Percentiles rank a stretch among this genome's conserved stretches.
These are phyloP conservation scores for Sericinus montela DNA, from an alignment of 2,888 invertebrate species.

Conservation along the genomic window DNA sequence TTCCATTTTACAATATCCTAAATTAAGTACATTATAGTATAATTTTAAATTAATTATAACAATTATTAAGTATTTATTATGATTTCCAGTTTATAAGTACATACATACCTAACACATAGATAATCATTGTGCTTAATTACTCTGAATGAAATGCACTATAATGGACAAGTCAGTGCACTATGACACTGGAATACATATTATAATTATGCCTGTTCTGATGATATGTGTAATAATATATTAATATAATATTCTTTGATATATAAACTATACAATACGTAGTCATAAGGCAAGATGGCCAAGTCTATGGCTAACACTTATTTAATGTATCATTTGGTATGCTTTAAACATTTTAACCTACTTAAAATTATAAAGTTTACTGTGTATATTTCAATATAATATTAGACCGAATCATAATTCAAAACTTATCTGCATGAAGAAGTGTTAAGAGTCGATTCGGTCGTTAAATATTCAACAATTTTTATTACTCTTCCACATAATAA, in stretches of 20 bases:
- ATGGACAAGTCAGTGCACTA: constrained; percentile 57
- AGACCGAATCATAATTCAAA: constrained; percentile 51
- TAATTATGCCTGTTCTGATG: constrained; percentile 37
- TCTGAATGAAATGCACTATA: constrained; percentile 73
- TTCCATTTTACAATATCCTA: constrained; percentile 70
- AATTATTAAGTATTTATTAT: constrained; percentile 72
- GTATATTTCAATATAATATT: constrained; percentile 64
- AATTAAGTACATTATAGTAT: constrained; percentile 71
- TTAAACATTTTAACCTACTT: constrained; percentile 59
- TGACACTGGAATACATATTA: constrained; percentile 34
- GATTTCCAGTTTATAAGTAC: constrained; percentile 57
- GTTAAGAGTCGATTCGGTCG: constrained; percentile 54
- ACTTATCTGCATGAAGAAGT: constrained; percentile 36
- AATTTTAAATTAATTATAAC: constrained; percentile 71
- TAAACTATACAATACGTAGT: constrained; percentile 38
- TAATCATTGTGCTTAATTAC: constrained; percentile 76
- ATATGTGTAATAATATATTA: constrained; percentile 49
- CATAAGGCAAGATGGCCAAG: constrained; percentile 75
- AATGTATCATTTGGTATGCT: constrained; percentile 55
- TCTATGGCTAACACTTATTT: constrained; percentile 62
- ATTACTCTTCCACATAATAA: constrained; percentile 73
- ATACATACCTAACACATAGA: constrained; percentile 62
- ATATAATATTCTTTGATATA: constrained; percentile 34
- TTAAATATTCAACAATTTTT: constrained; percentile 75
- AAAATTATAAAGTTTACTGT: constrained; percentile 51